Percentiles rank a stretch among this genome's conserved stretches.
These are phyloP conservation scores for Burhinus bistriatus DNA, from an alignment of 2,113 vertebrate genomes.

Conservation along the genomic window DNA sequence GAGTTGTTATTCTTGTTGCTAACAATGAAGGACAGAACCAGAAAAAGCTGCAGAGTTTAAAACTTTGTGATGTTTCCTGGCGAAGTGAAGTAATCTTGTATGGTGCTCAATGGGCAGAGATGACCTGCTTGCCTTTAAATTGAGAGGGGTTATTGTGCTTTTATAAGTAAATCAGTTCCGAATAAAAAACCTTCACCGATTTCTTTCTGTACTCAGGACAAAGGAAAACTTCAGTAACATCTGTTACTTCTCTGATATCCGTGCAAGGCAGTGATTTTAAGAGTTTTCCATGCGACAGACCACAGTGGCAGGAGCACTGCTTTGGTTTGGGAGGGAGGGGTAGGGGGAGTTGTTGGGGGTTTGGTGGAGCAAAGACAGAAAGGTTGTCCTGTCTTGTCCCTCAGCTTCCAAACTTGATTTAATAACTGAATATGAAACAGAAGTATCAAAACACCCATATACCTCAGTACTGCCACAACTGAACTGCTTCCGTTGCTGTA, in stretches of 20 bases:
- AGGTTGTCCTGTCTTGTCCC: background rate
- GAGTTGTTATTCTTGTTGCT: background rate
- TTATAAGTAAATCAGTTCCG: background rate
- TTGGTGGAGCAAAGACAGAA: background rate
- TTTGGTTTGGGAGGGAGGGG: background rate
- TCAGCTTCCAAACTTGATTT: background rate
- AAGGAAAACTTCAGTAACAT: background rate
- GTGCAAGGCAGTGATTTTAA: background rate
- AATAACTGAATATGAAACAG: background rate
- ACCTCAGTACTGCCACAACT: background rate
- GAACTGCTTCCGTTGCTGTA: background rate
- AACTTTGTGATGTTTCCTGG: background rate
- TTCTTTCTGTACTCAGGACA: background rate
- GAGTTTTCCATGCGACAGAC: background rate
- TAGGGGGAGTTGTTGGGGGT: fast-evolving
- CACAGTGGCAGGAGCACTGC: background rate
- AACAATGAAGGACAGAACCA: background rate
- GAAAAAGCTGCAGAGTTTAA: background rate
- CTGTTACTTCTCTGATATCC: background rate
- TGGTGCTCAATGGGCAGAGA: background rate
- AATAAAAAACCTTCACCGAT: background rate
- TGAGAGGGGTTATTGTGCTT: background rate
- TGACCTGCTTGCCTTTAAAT: background rate
- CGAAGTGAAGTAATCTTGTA: background rate
- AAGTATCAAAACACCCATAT: background rate